Percentiles rank a stretch among this genome's conserved stretches.
These are phyloP conservation scores for Fregata magnificens DNA, from an alignment of 2,113 vertebrate genomes.

Conservation along the genomic window DNA sequence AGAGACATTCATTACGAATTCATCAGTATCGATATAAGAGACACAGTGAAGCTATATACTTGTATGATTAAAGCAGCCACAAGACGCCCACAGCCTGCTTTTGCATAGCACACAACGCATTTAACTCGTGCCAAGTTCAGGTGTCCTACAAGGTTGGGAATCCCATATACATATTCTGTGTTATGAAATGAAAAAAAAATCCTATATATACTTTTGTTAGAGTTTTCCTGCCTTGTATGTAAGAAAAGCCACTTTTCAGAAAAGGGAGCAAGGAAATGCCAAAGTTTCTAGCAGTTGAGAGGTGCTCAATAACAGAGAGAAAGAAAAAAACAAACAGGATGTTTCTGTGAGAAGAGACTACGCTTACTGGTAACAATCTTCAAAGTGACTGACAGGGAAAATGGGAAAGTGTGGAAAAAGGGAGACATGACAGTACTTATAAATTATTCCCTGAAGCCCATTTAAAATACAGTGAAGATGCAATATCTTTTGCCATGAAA, in stretches of 20 bases:
- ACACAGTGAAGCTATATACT: neutral
- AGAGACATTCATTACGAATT: neutral
- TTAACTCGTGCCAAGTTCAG: neutral
- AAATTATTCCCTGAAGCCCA: neutral
- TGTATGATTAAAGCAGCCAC: neutral
- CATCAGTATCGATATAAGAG: neutral
- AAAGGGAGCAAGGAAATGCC: neutral
- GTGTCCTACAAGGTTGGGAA: neutral
- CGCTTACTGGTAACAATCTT: neutral
- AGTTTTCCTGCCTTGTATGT: neutral
- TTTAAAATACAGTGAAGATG: neutral
- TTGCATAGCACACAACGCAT: neutral
- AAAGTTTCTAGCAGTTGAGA: neutral
- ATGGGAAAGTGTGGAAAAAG: neutral
- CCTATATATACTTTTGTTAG: neutral
- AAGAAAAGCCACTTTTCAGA: neutral
- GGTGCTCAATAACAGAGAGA: neutral
- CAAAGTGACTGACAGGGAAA: neutral
- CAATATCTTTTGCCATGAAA: neutral
- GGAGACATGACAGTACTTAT: neutral
- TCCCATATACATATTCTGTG: neutral
- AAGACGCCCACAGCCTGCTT: neutral
- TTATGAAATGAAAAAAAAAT: neutral
- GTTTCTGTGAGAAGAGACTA: neutral
- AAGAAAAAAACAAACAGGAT: neutral